Conservation (phyloP, 1,140 invertebrate species). For the Euura lappo region DNA sequence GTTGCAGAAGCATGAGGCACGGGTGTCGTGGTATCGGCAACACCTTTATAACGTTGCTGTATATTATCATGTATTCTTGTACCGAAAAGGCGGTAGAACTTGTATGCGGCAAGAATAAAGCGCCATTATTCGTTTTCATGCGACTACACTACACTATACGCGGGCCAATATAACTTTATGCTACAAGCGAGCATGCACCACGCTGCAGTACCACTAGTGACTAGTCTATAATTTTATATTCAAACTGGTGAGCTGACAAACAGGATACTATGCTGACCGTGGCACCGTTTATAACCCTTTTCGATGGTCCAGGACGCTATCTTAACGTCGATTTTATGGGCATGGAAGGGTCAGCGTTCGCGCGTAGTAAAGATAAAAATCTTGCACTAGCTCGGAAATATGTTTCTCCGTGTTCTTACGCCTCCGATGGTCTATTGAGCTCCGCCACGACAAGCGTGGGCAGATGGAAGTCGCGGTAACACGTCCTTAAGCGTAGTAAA, state of each 20-base stretch:
- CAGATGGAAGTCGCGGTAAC: background rate
- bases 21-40: too few relatives aligned
- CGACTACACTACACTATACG: background rate
- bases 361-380: slow-evolving; percentile 7
- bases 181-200: background rate
- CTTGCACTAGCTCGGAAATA: slow-evolving; percentile 2
- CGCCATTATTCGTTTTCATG: background rate
- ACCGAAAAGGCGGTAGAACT: background rate
- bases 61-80: background rate
- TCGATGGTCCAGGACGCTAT: slow-evolving; percentile 6
- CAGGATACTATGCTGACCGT: slow-evolving; percentile 1
- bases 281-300: slow-evolving; percentile 5
- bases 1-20: too few relatives aligned
- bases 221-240: background rate
- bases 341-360: slow-evolving; percentile 1
- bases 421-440: background rate
- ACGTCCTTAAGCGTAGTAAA: background rate
- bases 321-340: slow-evolving; percentile 7
- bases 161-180: slow-evolving; percentile 5
- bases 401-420: slow-evolving; percentile 1
- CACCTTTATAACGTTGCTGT: background rate
- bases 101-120: slow-evolving; percentile 1
- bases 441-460: background rate
- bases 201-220: background rate
- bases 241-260: background rate